phyloP scores from a whole-genome alignment of 2,113 vertebrate species.

The Empidonax alnorum region DNA sequence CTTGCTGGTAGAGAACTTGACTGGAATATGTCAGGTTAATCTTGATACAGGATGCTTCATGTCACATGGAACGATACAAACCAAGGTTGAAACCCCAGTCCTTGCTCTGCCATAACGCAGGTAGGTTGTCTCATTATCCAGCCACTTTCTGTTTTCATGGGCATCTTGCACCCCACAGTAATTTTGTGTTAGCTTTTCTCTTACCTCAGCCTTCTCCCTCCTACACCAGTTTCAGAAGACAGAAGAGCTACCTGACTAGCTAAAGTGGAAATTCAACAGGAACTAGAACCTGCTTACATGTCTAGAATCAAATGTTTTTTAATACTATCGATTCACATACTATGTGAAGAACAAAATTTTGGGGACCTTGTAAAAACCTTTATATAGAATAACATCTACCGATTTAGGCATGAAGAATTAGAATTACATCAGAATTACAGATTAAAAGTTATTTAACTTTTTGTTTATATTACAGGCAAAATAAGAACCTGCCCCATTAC shows the following conservation, averaged over 20 bases:
- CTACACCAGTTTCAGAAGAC: neutral
- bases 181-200: neutral
- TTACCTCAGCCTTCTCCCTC: neutral
- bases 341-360: neutral
- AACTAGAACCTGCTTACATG: neutral
- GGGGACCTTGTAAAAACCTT: neutral
- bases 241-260: neutral
- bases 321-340: fast-evolving
- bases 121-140: neutral
- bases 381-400: neutral
- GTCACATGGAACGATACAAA: neutral
- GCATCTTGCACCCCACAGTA: neutral
- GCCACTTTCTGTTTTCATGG: neutral
- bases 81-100: neutral
- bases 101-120: neutral
- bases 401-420: neutral
- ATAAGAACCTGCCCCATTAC: neutral
- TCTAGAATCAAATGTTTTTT: neutral
- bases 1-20: neutral
- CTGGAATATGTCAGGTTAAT: neutral
- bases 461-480: neutral
- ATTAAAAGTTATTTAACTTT: neutral
- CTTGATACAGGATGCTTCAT: neutral
- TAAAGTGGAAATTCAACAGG: neutral
- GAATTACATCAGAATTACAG: neutral